These are phyloP conservation scores for Poeciliopsis retropinna DNA, from an alignment of 2,113 vertebrate genomes.

Conservation along the genomic window DNA sequence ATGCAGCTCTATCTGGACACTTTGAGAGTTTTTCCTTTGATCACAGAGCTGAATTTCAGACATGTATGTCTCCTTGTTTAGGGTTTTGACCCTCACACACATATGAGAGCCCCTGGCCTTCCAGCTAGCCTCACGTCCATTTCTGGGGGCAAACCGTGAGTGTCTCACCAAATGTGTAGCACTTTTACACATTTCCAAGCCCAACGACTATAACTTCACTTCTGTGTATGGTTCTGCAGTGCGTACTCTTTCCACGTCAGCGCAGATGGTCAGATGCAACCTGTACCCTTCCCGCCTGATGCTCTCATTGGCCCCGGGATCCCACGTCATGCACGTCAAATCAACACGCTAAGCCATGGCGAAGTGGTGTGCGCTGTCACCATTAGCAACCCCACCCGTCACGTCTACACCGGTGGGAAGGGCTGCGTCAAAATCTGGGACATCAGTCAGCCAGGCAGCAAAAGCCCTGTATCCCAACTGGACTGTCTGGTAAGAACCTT, in stretches of 20 bases:
- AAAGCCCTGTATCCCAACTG: constrained; percentile 95
- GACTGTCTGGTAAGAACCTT: constrained; percentile 86
- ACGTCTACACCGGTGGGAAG: constrained; percentile 94
- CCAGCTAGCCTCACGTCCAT: constrained; percentile 92
- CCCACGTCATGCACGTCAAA: constrained; percentile 92
- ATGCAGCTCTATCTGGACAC: neutral
- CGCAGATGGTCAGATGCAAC: constrained; percentile 95
- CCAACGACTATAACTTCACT: neutral
- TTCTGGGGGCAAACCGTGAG: constrained; percentile 96
- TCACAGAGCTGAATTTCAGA: neutral
- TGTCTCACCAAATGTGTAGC: constrained; percentile 14
- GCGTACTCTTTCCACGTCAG: constrained; percentile 96
- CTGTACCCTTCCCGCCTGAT: constrained; percentile 92
- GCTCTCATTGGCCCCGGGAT: constrained; percentile 93
- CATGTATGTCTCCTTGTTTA: constrained; percentile 56
- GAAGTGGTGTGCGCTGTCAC: constrained; percentile 95
- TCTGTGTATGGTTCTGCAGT: constrained; percentile 63
- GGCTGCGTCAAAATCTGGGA: constrained; percentile 97
- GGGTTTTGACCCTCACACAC: constrained; percentile 93
- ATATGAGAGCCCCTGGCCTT: constrained; percentile 92
- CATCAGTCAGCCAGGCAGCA: constrained; percentile 95
- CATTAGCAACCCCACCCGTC: constrained; percentile 94
- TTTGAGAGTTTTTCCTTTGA: neutral
- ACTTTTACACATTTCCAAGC: neutral
- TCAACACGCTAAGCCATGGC: constrained; percentile 94